Percentiles rank a stretch among this genome's conserved stretches.
phyloP scores from a whole-genome alignment of 2,888 invertebrate species.

The Dynastes hyllus region DNA sequence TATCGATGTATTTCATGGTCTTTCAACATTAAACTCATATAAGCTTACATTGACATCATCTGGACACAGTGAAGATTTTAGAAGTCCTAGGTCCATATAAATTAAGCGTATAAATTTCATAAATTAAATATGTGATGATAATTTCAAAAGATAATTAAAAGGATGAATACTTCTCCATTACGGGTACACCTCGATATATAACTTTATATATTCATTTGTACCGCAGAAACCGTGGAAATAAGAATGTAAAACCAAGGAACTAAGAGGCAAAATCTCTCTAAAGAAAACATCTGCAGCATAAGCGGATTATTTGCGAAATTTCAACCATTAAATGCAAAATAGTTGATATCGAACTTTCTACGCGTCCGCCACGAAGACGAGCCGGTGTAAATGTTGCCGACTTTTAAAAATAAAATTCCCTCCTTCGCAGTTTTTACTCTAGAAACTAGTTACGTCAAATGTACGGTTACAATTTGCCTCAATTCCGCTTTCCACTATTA shows the following conservation, averaged over 20 bases:
- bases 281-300: constrained; percentile 18
- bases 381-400: constrained; percentile 13
- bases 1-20: not conserved
- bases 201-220: not conserved
- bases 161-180: not conserved
- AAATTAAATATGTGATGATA: constrained; percentile 10
- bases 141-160: constrained; percentile 8
- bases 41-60: too few relatives aligned
- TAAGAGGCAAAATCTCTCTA: constrained; percentile 13
- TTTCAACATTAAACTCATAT: not conserved
- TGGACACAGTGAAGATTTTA: not conserved
- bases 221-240: constrained; percentile 16
- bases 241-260: constrained; percentile 5
- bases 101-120: not conserved
- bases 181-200: not conserved
- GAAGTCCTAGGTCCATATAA: not conserved
- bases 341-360: constrained; percentile 27
- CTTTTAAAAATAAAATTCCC: constrained; percentile 1
- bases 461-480: not conserved
- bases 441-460: constrained; percentile 10
- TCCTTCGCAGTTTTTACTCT: not conserved
- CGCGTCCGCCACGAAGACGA: not conserved
- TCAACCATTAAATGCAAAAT: constrained; percentile 34
- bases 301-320: constrained; percentile 29
- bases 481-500: not conserved